Conservation (phyloP, 2,888 invertebrate genomes). For the Clanis bilineata region DNA sequence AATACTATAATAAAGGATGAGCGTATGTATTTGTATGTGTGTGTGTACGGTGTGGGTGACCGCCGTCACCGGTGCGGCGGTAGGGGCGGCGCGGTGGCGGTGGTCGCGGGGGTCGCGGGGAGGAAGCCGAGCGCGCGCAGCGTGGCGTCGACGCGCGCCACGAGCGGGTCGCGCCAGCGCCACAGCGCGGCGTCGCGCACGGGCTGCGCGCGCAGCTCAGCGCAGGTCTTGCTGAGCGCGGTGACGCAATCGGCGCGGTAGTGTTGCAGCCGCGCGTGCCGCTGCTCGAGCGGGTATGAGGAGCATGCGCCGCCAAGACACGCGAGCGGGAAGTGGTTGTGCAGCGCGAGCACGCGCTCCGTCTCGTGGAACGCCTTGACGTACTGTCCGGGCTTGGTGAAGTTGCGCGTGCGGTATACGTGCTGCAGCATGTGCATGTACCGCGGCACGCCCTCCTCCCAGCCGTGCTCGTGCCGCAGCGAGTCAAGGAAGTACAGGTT, state of each 20-base stretch:
- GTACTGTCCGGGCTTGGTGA: conserved; percentile 95
- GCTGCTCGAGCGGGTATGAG: conserved; percentile 91
- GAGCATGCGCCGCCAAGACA: conserved; percentile 93
- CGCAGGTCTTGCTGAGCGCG: conserved; percentile 91
- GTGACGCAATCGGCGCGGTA: conserved; percentile 96
- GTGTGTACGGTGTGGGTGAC: neutral
- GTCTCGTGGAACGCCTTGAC: conserved; percentile 97
- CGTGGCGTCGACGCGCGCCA: conserved; percentile 86
- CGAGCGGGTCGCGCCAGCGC: conserved; percentile 91
- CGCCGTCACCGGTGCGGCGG: conserved; percentile 23
- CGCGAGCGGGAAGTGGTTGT: conserved; percentile 96
- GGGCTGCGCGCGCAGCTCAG: conserved; percentile 90
- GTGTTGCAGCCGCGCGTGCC: conserved; percentile 94
- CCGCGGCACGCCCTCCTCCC: conserved; percentile 89
- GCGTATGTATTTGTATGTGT: neutral
- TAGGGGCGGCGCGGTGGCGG: conserved; percentile 44
- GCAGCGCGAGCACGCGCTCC: conserved; percentile 92
- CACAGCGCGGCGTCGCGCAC: conserved; percentile 93
- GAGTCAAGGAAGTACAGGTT: conserved; percentile 97
- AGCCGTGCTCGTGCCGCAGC: conserved; percentile 89
- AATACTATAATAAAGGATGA: conserved; percentile 44
- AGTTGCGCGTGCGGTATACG: conserved; percentile 94
- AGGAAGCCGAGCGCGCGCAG: conserved; percentile 89
- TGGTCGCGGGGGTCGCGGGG: conserved; percentile 32
- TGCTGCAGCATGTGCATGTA: conserved; percentile 98